These are phyloP conservation scores for Salvelinus alpinus DNA, from an alignment of 2,113 vertebrate species.

Conservation along the genomic window DNA sequence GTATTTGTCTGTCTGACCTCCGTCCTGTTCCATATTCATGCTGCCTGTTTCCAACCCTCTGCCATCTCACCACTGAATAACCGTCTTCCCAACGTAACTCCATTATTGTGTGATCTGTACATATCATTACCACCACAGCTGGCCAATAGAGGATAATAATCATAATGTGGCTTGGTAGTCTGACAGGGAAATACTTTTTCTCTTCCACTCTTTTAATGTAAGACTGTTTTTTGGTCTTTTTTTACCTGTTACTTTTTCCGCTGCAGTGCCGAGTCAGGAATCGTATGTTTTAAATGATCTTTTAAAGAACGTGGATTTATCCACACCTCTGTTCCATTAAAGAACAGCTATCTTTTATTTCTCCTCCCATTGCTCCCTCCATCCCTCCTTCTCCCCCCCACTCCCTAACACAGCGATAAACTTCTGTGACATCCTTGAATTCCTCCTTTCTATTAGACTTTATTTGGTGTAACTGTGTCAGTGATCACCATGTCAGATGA, in stretches of 20 bases:
- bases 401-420: conserved; percentile 24
- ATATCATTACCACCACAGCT: conserved; percentile 3
- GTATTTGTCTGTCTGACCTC: conserved; percentile 27
- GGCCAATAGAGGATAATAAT: too few species aligned
- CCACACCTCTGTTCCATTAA: conserved; percentile 37
- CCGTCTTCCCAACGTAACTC: conserved; percentile 6
- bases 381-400: background rate
- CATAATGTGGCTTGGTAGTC: too few species aligned
- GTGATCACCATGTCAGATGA: conserved; percentile 11
- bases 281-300: conserved; percentile 35
- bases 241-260: too few species aligned
- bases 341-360: conserved; percentile 40
- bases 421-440: conserved; percentile 43
- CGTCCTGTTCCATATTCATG: conserved; percentile 33
- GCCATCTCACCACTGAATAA: conserved; percentile 3
- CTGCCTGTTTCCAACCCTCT: background rate
- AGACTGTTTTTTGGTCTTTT: background rate
- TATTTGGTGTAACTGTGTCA: conserved; percentile 16
- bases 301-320: conserved; percentile 49
- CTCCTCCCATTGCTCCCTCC: background rate
- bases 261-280: background rate
- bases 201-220: background rate
- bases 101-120: conserved; percentile 12
- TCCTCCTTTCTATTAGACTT: conserved; percentile 18
- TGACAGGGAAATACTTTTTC: background rate